These are phyloP conservation scores for Notodonta ziczac DNA, from an alignment of 2,888 invertebrate genomes.

Conservation along the genomic window DNA sequence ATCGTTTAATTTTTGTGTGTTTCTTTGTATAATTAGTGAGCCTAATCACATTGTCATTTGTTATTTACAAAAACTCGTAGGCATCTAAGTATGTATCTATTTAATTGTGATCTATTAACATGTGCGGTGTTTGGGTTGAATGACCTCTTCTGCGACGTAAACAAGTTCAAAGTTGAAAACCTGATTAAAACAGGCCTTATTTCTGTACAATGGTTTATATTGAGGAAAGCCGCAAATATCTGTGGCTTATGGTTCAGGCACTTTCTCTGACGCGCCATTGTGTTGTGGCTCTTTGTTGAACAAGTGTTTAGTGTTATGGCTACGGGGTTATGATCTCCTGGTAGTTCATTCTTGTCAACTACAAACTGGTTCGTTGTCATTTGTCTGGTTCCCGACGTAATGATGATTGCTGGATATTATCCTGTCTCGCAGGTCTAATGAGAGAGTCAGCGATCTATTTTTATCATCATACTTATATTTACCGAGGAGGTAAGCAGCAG, in stretches of 20 bases:
- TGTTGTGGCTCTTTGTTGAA: constrained; percentile 7
- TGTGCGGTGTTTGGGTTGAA: too few species aligned
- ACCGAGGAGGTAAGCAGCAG: neutral
- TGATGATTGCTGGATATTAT: neutral
- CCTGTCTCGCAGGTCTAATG: neutral
- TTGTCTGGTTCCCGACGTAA: neutral
- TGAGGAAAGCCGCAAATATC: constrained; percentile 26
- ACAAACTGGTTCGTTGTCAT: neutral
- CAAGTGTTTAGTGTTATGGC: constrained; percentile 5
- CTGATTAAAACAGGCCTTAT: neutral
- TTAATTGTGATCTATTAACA: too few species aligned
- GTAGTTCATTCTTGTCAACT: constrained; percentile 1
- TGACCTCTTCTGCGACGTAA: too few species aligned
- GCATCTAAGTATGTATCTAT: too few species aligned
- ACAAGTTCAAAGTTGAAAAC: neutral
- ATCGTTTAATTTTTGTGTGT: too few species aligned
- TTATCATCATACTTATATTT: neutral
- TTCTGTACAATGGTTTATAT: constrained; percentile 20
- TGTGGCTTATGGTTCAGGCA: constrained; percentile 18
- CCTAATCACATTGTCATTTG: too few species aligned
- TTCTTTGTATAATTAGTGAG: too few species aligned
- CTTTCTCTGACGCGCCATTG: constrained; percentile 6
- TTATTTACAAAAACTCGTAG: too few species aligned
- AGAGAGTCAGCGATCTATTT: neutral
- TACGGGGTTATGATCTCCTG: constrained; percentile 17